These are phyloP conservation scores for Haliclona indistincta DNA, from an alignment of 37 sponge, comb jelly and placozoan genomes.

Conservation along the genomic window DNA sequence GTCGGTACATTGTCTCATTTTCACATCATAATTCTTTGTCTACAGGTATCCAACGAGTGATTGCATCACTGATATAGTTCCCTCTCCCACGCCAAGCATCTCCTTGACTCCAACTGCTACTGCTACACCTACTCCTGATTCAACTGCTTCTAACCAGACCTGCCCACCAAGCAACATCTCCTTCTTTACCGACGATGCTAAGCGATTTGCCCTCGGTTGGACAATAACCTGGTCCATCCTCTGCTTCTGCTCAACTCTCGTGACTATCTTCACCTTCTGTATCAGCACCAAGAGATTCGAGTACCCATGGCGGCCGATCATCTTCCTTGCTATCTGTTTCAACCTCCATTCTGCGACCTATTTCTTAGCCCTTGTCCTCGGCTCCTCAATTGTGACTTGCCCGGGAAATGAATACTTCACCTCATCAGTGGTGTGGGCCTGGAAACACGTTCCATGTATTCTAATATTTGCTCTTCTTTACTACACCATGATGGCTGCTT, in stretches of 20 bases:
- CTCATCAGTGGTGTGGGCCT: conserved; percentile 39
- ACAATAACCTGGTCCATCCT: conserved; percentile 61
- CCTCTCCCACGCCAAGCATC: neutral
- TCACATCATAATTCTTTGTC: neutral
- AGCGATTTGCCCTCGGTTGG: conserved; percentile 69
- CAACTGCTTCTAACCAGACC: neutral
- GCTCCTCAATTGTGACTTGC: conserved; percentile 56
- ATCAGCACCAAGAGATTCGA: conserved; percentile 73
- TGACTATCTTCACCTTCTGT: conserved; percentile 82
- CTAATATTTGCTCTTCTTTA: conserved; percentile 63
- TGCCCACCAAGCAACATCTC: conserved; percentile 33
- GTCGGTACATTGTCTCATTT: neutral
- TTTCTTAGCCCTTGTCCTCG: conserved; percentile 58
- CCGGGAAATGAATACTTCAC: conserved; percentile 36
- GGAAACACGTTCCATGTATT: conserved; percentile 66
- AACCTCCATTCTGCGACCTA: conserved; percentile 68
- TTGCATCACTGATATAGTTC: neutral
- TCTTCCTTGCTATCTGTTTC: conserved; percentile 79
- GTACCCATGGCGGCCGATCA: conserved; percentile 92
- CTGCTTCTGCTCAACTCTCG: conserved; percentile 78
- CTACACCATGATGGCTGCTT: conserved; percentile 76
- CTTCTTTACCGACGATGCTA: conserved; percentile 52
- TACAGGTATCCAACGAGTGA: neutral
- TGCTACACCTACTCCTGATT: neutral
- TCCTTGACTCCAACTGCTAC: neutral